Percentiles rank a stretch among this genome's conserved stretches.
Conservation (phyloP, 2,888 invertebrate species). For the Marronus borbonicus region DNA sequence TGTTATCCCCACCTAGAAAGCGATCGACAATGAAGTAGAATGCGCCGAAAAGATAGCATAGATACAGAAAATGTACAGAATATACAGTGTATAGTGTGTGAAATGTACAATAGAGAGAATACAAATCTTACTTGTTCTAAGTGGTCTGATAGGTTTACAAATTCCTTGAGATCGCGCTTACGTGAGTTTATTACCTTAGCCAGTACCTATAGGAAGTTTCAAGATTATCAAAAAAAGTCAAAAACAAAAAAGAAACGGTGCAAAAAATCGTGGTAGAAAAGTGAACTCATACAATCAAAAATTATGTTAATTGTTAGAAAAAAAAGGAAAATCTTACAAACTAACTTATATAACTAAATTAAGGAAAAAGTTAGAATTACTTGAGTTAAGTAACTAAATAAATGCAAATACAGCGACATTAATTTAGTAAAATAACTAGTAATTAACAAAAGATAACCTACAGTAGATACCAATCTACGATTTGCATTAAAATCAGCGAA, state of each 20-base stretch:
- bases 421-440: background rate
- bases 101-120: constrained; percentile 12
- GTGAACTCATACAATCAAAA: constrained; percentile 43
- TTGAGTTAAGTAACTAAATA: no score
- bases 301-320: constrained; percentile 7
- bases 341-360: background rate
- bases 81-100: constrained; percentile 20
- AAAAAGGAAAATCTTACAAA: background rate
- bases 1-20: constrained; percentile 51
- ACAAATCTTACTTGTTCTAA: constrained; percentile 85
- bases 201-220: constrained; percentile 75
- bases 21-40: constrained; percentile 24
- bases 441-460: constrained; percentile 12
- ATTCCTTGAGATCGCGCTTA: constrained; percentile 81
- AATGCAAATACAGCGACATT: background rate
- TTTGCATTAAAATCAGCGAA: background rate
- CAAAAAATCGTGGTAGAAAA: constrained; percentile 14
- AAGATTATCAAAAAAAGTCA: constrained; percentile 51
- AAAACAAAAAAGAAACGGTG: constrained; percentile 62
- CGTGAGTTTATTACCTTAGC: constrained; percentile 82
- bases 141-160: constrained; percentile 83
- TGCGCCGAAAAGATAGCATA: constrained; percentile 28
- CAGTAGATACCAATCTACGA: background rate
- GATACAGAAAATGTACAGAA: constrained; percentile 23
- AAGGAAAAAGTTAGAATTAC: background rate